A percentile compares a stretch with the other conserved stretches of the same genome.
These are phyloP conservation scores for Holothuria scabra DNA, from an alignment of 53 echinoderm and acorn worm species.

Conservation along the genomic window DNA sequence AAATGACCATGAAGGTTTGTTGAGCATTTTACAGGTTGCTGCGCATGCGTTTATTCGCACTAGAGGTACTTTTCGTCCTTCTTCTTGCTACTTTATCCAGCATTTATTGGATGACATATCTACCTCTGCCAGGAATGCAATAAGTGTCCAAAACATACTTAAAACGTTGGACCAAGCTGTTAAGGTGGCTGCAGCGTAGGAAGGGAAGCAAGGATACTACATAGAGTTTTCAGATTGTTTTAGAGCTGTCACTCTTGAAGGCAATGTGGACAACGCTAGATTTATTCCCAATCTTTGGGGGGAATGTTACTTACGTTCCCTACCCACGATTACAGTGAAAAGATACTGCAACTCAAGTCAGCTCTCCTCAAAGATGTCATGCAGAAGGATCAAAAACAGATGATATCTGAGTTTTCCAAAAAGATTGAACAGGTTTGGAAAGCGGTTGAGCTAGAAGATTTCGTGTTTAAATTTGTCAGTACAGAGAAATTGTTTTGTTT, in stretches of 20 bases:
- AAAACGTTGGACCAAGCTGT: constrained; percentile 29
- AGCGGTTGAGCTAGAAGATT: constrained; percentile 39
- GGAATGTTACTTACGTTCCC: constrained; percentile 3
- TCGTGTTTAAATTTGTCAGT: constrained; percentile 27
- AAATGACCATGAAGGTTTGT: constrained; percentile 17
- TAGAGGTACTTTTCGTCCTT: not conserved
- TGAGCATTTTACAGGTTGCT: constrained; percentile 26
- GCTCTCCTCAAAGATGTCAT: constrained; percentile 19
- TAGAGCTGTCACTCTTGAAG: not conserved
- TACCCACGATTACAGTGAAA: constrained; percentile 24
- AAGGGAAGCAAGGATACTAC: constrained; percentile 25
- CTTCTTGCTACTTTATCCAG: constrained; percentile 23
- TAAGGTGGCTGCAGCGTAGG: constrained; percentile 12
- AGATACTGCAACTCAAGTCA: constrained; percentile 19
- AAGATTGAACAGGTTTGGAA: constrained; percentile 28
- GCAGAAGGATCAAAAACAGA: not conserved
- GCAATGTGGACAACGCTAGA: not conserved
- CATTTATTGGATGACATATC: constrained; percentile 8
- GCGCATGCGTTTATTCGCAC: constrained; percentile 43
- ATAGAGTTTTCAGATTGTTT: constrained; percentile 38
- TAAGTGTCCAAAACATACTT: constrained; percentile 17
- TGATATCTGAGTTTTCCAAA: constrained; percentile 1
- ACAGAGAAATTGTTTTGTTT: not conserved
- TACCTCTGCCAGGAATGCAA: not conserved
- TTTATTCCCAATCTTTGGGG: constrained; percentile 29